These are phyloP conservation scores for Nymphalis urticae DNA, from an alignment of 2,888 invertebrate genomes.

Conservation along the genomic window DNA sequence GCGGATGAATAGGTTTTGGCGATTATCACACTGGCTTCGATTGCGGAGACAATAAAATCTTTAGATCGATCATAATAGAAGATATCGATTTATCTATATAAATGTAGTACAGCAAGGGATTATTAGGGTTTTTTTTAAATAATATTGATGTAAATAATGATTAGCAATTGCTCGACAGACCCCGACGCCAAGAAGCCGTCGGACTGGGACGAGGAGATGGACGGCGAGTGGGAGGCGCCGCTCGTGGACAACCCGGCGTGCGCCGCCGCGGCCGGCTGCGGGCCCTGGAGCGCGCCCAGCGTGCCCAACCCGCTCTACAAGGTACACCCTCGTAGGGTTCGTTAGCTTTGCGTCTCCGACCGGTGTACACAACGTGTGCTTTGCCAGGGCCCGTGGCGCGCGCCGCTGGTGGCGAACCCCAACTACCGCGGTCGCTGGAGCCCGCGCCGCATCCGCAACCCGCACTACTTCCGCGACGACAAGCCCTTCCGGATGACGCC, in stretches of 20 bases:
- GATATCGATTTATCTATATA: too few relatives aligned
- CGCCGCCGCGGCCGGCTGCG: constrained; percentile 91
- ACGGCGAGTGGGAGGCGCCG: constrained; percentile 99
- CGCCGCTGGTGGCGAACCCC: constrained; percentile 94
- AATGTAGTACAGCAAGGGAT: too few relatives aligned
- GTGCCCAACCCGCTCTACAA: constrained; percentile 95
- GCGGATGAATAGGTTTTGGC: too few relatives aligned
- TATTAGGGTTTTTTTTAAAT: too few relatives aligned
- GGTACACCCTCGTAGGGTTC: constrained; percentile 47
- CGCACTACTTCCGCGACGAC: constrained; percentile 94
- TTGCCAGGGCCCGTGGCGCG: constrained; percentile 90
- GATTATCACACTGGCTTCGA: too few relatives aligned
- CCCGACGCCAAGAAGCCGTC: constrained; percentile 92
- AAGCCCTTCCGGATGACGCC: constrained; percentile 94
- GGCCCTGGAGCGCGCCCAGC: constrained; percentile 91
- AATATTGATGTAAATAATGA: too few relatives aligned
- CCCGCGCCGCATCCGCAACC: constrained; percentile 93
- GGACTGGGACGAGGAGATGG: constrained; percentile 99
- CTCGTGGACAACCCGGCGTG: constrained; percentile 95
- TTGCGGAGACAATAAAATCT: too few relatives aligned
- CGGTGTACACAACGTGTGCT: too few relatives aligned
- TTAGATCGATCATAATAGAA: too few relatives aligned
- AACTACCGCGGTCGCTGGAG: constrained; percentile 98
- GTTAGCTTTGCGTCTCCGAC: fast-evolving
- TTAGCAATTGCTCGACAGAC: constrained; percentile 74